These are phyloP conservation scores for Chaenogobius annularis DNA, from an alignment of 2,113 vertebrate species.

Conservation along the genomic window DNA sequence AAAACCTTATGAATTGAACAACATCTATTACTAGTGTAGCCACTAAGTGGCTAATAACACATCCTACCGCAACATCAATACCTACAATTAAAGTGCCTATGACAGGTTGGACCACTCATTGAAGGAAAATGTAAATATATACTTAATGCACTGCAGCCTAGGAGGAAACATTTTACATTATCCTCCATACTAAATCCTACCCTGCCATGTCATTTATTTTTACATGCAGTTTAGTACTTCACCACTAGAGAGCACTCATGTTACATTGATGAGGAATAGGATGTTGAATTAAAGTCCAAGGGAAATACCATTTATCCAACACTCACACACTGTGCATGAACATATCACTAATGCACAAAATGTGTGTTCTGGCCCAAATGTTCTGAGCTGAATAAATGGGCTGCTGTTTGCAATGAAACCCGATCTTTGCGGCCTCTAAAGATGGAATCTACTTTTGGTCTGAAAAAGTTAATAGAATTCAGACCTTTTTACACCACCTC, in stretches of 20 bases:
- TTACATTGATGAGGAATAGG: slow-evolving; percentile 13
- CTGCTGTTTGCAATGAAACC: slow-evolving; percentile 71
- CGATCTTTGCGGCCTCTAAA: slow-evolving; percentile 60
- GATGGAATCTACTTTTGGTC: slow-evolving; percentile 65
- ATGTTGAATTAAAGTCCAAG: not conserved
- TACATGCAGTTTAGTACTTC: not conserved
- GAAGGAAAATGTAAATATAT: too few relatives aligned
- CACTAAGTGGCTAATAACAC: not conserved
- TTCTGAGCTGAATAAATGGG: slow-evolving; percentile 53
- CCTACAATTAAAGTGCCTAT: not conserved
- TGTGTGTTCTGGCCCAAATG: slow-evolving; percentile 29
- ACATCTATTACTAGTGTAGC: not conserved
- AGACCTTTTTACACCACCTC: slow-evolving; percentile 34
- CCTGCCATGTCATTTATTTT: not conserved
- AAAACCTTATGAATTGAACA: too few relatives aligned
- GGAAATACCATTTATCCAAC: slow-evolving; percentile 1
- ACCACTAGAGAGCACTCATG: slow-evolving; percentile 51
- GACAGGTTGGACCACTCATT: too few relatives aligned
- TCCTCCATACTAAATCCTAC: not conserved
- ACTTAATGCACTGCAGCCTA: not conserved
- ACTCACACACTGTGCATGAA: slow-evolving; percentile 6
- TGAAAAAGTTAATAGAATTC: slow-evolving; percentile 45
- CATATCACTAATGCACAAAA: not conserved
- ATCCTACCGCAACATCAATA: not conserved
- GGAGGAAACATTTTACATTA: not conserved